These are phyloP conservation scores for Phengaris arion DNA, from an alignment of 2,888 invertebrate genomes.

Conservation along the genomic window DNA sequence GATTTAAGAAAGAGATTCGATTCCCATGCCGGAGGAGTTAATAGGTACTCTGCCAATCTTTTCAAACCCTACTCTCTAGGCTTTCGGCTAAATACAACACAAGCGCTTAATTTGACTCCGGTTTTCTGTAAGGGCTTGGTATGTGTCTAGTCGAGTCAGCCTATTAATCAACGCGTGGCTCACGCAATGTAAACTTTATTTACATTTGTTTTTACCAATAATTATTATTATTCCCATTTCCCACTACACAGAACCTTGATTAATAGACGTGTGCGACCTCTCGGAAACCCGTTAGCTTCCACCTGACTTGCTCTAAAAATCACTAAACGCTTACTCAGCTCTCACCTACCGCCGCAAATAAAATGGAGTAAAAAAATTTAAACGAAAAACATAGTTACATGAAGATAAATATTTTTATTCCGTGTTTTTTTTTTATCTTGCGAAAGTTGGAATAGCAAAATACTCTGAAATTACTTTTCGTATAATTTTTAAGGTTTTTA, in stretches of 20 bases:
- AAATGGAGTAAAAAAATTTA: neutral
- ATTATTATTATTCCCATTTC: conserved; percentile 12
- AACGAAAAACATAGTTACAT: neutral
- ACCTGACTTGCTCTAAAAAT: conserved; percentile 25
- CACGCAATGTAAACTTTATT: too few species aligned
- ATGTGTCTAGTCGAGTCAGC: too few species aligned
- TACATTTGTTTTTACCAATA: neutral
- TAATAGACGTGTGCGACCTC: conserved; percentile 23
- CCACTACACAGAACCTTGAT: neutral
- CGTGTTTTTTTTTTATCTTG: neutral
- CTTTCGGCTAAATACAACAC: too few species aligned
- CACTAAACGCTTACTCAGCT: conserved; percentile 1
- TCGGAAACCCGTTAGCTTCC: conserved; percentile 18
- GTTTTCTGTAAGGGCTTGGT: too few species aligned
- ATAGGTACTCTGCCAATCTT: too few species aligned
- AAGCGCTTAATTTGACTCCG: too few species aligned
- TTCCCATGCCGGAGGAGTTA: too few species aligned
- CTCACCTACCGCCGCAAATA: neutral
- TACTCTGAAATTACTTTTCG: neutral
- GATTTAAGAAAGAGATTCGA: too few species aligned
- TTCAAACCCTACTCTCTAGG: too few species aligned
- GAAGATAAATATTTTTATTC: neutral
- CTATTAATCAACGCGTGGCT: too few species aligned
- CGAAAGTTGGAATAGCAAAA: neutral
- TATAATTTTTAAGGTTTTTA: neutral